phyloP scores from a whole-genome alignment of 2,113 vertebrate genomes.

The Periophthalmodon schlosseri region DNA sequence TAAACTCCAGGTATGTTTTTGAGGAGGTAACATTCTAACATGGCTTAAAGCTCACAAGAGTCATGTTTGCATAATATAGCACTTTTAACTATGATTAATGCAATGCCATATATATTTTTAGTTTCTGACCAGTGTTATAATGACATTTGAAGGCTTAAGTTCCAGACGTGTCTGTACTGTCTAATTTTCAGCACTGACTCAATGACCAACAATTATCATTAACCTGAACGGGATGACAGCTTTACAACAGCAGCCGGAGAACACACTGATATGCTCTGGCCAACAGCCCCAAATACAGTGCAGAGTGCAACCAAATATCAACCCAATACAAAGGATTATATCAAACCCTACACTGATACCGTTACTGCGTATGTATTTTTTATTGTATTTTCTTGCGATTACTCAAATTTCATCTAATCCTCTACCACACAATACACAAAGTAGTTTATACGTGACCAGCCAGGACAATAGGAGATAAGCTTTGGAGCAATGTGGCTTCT shows the following conservation, averaged over 20 bases:
- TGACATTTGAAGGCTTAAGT: not conserved
- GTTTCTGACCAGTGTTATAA: too few relatives aligned
- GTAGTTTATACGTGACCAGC: constrained; percentile 40
- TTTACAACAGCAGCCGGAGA: constrained; percentile 48
- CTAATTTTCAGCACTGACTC: constrained; percentile 41
- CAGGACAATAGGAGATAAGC: constrained; percentile 40
- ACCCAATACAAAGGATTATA: constrained; percentile 1
- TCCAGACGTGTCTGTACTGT: constrained; percentile 53
- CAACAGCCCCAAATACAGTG: constrained; percentile 8
- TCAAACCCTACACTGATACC: constrained; percentile 4
- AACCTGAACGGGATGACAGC: constrained; percentile 54
- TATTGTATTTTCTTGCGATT: constrained; percentile 18
- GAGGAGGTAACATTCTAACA: too few relatives aligned
- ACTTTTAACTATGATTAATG: too few relatives aligned
- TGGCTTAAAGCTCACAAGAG: too few relatives aligned
- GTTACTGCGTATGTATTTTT: not conserved
- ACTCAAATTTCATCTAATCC: constrained; percentile 8
- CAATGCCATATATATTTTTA: too few relatives aligned
- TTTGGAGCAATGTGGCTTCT: constrained; percentile 34
- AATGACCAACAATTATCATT: constrained; percentile 55
- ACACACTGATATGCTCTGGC: constrained; percentile 29
- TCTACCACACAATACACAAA: constrained; percentile 15
- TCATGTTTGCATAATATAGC: too few relatives aligned
- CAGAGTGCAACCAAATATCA: constrained; percentile 6
- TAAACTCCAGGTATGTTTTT: too few relatives aligned